Percentiles rank a stretch among this genome's conserved stretches.
Evolutionary conservation across 2,797 vertebrate genomes (phyloP).

Genomic region (Cuniculus paca): DNA sequence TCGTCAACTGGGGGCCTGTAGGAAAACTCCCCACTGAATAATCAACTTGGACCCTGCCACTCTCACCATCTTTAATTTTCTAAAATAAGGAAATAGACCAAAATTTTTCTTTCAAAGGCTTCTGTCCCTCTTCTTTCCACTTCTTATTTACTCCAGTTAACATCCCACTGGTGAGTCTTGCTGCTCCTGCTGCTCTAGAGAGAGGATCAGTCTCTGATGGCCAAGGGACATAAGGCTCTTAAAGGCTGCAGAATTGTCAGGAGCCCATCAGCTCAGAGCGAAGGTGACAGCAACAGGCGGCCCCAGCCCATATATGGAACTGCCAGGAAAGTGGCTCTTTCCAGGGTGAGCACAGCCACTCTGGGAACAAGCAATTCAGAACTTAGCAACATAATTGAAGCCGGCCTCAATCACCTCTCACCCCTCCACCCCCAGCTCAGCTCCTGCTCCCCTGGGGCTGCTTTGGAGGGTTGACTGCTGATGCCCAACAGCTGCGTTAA

Average conservation of each 20-base stretch:
- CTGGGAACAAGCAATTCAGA: slow-evolving; percentile 78
- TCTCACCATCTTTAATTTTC: slow-evolving; percentile 32
- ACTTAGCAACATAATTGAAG: slow-evolving; percentile 78
- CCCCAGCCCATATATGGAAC: slow-evolving; percentile 69
- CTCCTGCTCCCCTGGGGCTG: neutral
- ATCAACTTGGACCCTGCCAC: neutral
- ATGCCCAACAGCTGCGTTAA: neutral
- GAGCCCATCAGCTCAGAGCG: slow-evolving; percentile 32
- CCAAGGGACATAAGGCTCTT: neutral
- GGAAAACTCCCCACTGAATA: neutral
- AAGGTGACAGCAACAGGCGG: slow-evolving; percentile 55
- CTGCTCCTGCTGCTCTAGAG: neutral
- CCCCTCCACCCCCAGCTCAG: neutral
- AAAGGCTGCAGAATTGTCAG: neutral
- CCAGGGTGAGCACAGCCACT: slow-evolving; percentile 80
- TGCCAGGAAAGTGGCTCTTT: slow-evolving; percentile 79
- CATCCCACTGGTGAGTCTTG: neutral
- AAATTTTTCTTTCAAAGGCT: slow-evolving; percentile 12
- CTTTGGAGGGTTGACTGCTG: neutral
- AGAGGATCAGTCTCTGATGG: slow-evolving; percentile 12
- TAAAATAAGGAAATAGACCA: slow-evolving; percentile 51
- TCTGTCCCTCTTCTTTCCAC: slow-evolving; percentile 13
- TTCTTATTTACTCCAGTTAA: neutral
- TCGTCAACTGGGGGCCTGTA: neutral
- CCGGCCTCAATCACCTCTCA: slow-evolving; percentile 55